Conservation (phyloP, 2,797 vertebrate species). For the Fratercula arctica region DNA sequence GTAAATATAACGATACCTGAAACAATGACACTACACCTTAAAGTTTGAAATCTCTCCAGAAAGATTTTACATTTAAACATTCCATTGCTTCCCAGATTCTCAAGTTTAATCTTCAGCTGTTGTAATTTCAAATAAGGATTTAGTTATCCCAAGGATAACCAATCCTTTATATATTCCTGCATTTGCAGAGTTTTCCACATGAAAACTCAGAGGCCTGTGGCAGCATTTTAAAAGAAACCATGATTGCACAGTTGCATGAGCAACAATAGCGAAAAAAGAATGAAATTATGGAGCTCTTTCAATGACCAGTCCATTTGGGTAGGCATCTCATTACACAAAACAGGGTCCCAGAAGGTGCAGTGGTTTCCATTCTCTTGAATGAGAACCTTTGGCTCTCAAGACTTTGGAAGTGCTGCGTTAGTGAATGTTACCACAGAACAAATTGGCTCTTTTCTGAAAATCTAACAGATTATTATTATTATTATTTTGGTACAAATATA, state of each 20-base stretch:
- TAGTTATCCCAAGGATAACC: not conserved
- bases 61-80: not conserved
- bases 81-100: not conserved
- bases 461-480: not conserved
- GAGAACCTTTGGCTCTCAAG: not conserved
- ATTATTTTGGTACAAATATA: not conserved
- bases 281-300: not conserved
- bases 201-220: not conserved
- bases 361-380: not conserved
- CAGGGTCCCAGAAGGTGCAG: not conserved
- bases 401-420: not conserved
- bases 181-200: not conserved
- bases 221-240: not conserved
- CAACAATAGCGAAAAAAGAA: not conserved
- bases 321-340: not conserved
- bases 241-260: not conserved
- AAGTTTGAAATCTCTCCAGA: fast-evolving
- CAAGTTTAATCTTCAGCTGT: not conserved
- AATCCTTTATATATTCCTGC: not conserved
- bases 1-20: not conserved
- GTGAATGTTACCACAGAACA: not conserved
- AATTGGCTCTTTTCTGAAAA: not conserved
- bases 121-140: not conserved
- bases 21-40: not conserved
- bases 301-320: not conserved